Percentiles rank a stretch among this genome's conserved stretches.
These are phyloP conservation scores for Masnerella sp. DNA, from an alignment of 2,888 invertebrate genomes.

Conservation along the genomic window DNA sequence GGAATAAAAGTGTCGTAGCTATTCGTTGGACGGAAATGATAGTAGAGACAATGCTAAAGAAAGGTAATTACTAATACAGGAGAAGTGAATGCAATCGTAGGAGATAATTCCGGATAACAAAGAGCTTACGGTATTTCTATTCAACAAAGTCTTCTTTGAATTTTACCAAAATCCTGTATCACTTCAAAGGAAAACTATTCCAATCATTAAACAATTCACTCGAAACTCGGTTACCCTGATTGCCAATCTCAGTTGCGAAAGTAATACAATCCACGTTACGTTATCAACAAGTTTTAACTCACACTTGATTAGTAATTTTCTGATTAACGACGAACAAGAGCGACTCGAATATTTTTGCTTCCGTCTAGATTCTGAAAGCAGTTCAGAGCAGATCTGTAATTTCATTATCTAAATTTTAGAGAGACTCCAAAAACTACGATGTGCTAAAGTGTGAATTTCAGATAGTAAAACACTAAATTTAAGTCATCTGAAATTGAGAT, in stretches of 20 bases:
- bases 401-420: too few species aligned
- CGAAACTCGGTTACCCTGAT: conserved; percentile 61
- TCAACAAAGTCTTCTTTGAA: conserved; percentile 27
- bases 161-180: conserved; percentile 27
- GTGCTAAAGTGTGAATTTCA: too few species aligned
- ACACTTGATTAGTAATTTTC: conserved; percentile 11
- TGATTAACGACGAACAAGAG: too few species aligned
- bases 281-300: conserved; percentile 17
- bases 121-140: conserved; percentile 26
- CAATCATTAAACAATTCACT: conserved; percentile 37
- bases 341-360: too few species aligned
- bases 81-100: conserved; percentile 7
- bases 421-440: too few species aligned
- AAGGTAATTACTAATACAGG: conserved; percentile 32
- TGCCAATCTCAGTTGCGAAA: conserved; percentile 60
- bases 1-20: too few species aligned
- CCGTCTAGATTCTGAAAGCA: too few species aligned
- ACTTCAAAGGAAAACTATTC: conserved; percentile 35
- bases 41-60: conserved; percentile 13
- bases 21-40: too few species aligned
- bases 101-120: conserved; percentile 27
- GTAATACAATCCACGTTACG: conserved; percentile 10
- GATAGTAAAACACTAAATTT: too few species aligned
- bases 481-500: too few species aligned
- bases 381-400: too few species aligned